Evolutionary conservation across 2,113 vertebrate species (phyloP), one percentile per base, ranked within the genome.

Genomic region (Nettapus auritus): DNA sequence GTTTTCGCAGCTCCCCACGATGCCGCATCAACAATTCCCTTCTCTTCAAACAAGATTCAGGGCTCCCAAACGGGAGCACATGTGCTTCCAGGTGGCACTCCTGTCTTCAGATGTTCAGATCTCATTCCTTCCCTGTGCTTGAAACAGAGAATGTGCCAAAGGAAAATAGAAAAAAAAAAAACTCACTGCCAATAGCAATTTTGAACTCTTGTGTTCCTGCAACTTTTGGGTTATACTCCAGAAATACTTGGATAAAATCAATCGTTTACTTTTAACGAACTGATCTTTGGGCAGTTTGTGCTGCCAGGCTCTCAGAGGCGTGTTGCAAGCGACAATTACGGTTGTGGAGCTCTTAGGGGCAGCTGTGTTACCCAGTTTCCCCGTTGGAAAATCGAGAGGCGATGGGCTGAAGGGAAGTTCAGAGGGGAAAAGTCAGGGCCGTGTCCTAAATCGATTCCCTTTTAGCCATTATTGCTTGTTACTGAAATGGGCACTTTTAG

Each of bases 41-140:
- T 78, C 38, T 31, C 48, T 60, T 75, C 5, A 70, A 90, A 70
- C 71, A 82, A 60, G 70, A 62, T 44, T 40, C 93, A 11, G 48
- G 36, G 28, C 60, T 96, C 88, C 50, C 46, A 46, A 26, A 33
- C 7, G 40, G 83, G 26, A 82, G 92, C 76, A 40, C 40, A 36
- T 63, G 53, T 13, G 84, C 86, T 94, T 86, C 62, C 87, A 91
- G 93, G 66, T 68, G 91, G 57, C 70, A 82, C 74, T 90, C 69
- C 83, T 92, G 66, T 9, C 85, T 89, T 85, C 91, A 62, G 68
- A 50, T 62, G 77, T 76, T n/a, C 75, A 55, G 9, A 21, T 6
- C 14, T 5, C 13, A 50, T 71, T 89, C 53, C 34, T 62, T 83
- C 76, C 66, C 23, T 66, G 20, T 81, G 59, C 71, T 71, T 52